These are phyloP conservation scores for Acanthiza pusilla DNA, from an alignment of 2,797 vertebrate genomes.

Conservation along the genomic window DNA sequence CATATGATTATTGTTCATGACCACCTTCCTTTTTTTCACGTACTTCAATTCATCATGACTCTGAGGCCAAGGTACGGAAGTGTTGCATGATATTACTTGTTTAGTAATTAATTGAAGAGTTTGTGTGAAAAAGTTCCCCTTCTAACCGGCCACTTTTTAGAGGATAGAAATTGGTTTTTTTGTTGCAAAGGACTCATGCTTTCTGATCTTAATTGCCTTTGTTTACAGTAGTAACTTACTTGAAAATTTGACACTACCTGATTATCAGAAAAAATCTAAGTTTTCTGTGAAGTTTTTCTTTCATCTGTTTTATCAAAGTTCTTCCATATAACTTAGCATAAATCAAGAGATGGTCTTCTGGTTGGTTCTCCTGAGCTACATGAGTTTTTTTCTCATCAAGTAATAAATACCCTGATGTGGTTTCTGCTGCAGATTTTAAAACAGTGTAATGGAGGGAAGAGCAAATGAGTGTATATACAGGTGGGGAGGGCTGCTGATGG, in stretches of 20 bases:
- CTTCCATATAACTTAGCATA: neutral
- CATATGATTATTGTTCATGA: neutral
- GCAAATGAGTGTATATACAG: neutral
- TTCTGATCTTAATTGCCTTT: neutral
- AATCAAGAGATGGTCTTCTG: neutral
- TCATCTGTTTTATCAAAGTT: neutral
- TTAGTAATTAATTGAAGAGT: neutral
- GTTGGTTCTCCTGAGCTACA: neutral
- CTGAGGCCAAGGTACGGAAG: neutral
- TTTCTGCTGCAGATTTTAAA: neutral
- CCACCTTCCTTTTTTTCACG: neutral
- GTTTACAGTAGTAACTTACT: neutral
- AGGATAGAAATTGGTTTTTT: neutral
- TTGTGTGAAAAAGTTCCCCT: neutral
- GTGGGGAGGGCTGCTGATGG: neutral
- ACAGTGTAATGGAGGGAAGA: neutral
- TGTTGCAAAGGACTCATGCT: neutral
- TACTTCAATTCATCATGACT: neutral
- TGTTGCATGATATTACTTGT: neutral
- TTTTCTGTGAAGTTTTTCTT: neutral
- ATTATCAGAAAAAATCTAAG: neutral
- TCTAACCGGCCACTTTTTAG: neutral
- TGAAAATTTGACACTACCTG: neutral
- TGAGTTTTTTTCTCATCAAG: neutral
- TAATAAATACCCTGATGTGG: neutral